phyloP scores from a whole-genome alignment of 2,888 invertebrate genomes.

The Nymphalis polychloros region DNA sequence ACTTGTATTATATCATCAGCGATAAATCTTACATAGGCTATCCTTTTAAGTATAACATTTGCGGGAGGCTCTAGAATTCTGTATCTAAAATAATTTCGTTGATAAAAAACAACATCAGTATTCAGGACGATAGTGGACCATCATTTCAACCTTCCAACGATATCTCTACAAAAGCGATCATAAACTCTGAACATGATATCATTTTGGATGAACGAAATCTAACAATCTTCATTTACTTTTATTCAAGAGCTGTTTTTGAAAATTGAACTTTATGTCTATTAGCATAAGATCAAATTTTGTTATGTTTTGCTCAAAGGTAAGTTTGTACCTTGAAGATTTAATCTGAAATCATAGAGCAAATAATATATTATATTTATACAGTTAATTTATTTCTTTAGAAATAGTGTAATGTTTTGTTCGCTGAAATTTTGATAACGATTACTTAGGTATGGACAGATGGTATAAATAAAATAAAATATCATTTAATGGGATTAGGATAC shows the following conservation, averaged over 20 bases:
- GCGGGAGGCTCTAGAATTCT: not conserved
- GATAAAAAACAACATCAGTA: slow-evolving; percentile 31
- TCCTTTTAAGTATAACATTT: too few species aligned
- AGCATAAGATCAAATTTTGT: not conserved
- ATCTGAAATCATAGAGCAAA: slow-evolving; percentile 22
- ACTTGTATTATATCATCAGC: too few species aligned
- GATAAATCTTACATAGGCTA: too few species aligned
- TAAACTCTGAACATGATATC: slow-evolving; percentile 38
- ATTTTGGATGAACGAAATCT: slow-evolving; percentile 33
- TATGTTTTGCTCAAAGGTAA: slow-evolving; percentile 8
- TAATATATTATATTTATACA: slow-evolving; percentile 3
- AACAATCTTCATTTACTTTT: slow-evolving; percentile 31
- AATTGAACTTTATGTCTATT: slow-evolving; percentile 6
- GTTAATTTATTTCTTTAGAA: not conserved
- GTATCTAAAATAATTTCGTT: slow-evolving; percentile 13
- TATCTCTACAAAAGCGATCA: slow-evolving; percentile 34
- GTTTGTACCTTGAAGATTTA: slow-evolving; percentile 22
- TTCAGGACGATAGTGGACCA: slow-evolving; percentile 29
- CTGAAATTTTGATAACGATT: too few species aligned
- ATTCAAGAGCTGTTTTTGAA: not conserved
- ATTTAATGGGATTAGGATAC: too few species aligned
- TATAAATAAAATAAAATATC: too few species aligned
- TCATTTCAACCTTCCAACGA: slow-evolving; percentile 25
- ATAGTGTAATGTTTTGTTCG: not conserved
- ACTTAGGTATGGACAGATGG: too few species aligned